These are phyloP conservation scores for Palythoa grandis DNA, from an alignment of 92 coral and sea anemone genomes.

Conservation along the genomic window DNA sequence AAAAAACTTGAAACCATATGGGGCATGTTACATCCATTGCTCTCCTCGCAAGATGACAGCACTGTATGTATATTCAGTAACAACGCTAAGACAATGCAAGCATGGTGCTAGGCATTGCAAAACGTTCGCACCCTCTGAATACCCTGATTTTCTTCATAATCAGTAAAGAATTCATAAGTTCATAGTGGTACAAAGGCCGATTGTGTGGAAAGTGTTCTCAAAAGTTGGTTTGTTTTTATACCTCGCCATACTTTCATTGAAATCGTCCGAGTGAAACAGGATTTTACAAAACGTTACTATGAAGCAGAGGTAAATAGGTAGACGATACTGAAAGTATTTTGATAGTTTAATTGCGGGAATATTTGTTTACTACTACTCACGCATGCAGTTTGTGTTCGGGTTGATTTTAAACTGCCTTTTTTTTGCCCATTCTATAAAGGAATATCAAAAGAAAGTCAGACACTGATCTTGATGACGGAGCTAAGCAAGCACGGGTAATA, in stretches of 20 bases:
- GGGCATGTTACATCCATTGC: background rate
- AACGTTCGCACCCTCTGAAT: slow-evolving; percentile 9
- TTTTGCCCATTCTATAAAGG: slow-evolving; percentile 24
- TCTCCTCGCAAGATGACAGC: background rate
- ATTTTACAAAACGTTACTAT: slow-evolving; percentile 3
- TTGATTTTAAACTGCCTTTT: background rate
- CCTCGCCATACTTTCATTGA: background rate
- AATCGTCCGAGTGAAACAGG: slow-evolving; percentile 6
- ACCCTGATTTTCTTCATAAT: slow-evolving; percentile 1
- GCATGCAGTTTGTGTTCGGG: background rate
- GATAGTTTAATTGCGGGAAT: background rate
- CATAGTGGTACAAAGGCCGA: background rate
- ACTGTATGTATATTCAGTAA: background rate
- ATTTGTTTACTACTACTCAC: background rate
- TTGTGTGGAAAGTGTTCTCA: slow-evolving; percentile 19
- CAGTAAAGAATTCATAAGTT: slow-evolving; percentile 30
- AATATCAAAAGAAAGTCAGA: slow-evolving; percentile 27
- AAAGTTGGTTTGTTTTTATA: slow-evolving; percentile 15
- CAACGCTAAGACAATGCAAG: slow-evolving; percentile 2
- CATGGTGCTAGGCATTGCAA: background rate
- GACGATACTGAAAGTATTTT: background rate
- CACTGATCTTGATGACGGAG: slow-evolving; percentile 19
- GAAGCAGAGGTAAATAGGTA: slow-evolving; percentile 28
- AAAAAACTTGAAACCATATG: slow-evolving; percentile 1
- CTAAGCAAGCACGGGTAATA: slow-evolving; percentile 24